Evolutionary conservation across 2,113 vertebrate species (phyloP), one percentile per base, ranked within the genome.

Genomic region (Aix galericulata): DNA sequence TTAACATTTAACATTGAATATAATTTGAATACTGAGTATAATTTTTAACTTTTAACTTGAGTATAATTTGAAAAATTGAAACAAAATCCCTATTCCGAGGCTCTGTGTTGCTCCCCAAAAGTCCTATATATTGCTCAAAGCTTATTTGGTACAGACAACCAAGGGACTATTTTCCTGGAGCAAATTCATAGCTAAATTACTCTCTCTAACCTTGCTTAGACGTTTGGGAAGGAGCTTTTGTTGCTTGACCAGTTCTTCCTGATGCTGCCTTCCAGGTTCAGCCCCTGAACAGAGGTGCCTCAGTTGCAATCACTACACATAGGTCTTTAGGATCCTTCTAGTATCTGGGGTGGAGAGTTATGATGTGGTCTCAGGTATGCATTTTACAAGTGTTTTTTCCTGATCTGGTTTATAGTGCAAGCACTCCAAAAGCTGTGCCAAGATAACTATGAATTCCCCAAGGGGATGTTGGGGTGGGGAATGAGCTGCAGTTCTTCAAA

Each of bases 121-220:
- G 14, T 11, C 31, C 18, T 23, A 75, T 89, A 36, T 48, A 5
- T 42, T n/a, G 9, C 1, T 2, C 17, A 74, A 36, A 71, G 13
- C 12, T 82, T 84, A 31, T 34, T 84, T 78, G 63, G 31, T 91
- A 48, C 15, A 59, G 69, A 74, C 52, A 71, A 71, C 44, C 10
- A 74, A 66, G 77, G n/a, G 52, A 59, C 73, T 89, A 36, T 71
- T 81, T 84, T 84, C 55, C 52, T 84, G 55, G 64, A 71, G 46
- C 40, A 91, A 67, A 84, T 92, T 95, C 60, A 59, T 22, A 55
- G 73, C n/a, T 78, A 88, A 86, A 86, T 83, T 92, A 86, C 73
- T 4, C 23, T 91, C 23, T 66, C 44, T 84, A 69, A 81, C 56
- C 50, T 40, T 12, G 20, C 50, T 86, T 58, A 71, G 59, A 83